Evolutionary conservation across 2,888 invertebrate genomes (phyloP), one percentile per base, ranked within the genome.

Genomic region (Athrips mouffetella): DNA sequence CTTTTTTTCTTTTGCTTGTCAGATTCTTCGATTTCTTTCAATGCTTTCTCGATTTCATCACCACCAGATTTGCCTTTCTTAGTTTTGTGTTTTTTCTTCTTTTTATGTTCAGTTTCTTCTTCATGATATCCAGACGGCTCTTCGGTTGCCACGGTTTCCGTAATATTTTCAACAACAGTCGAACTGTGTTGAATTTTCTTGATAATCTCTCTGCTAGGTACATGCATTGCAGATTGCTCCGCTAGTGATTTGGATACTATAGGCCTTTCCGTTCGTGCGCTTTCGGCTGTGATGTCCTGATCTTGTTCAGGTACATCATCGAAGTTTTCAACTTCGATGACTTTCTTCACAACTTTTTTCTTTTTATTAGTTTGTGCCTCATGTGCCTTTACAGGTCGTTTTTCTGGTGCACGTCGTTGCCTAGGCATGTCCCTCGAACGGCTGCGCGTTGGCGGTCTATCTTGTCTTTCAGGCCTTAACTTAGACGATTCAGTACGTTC

Each of bases 1-100:
- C 74, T 81, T 62, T 77, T 86, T 65, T 84, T 87, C 58, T 81
- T 85, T 51, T 63, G 65, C 54, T 71, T 80, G 39, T 78, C 73
- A 25, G 68, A 65, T 45, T 76, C 80, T 55, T 84, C 85, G 42
- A 88, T 86, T 67, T 88, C 88, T 68, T 84, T 87, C 0, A 88
- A 67, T 35, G 85, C 87, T 59, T 73, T 80, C 54, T 76, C 78
- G 53, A 88, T 88, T 57, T 88, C 87, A 55, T 88, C 86, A 57
- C 78, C 80, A 13, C 62, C 51, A 1, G 63, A 56, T 60, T 78
- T 84, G n/a, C 54, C 48, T 58, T 80, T 85, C 56, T 82, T 86
- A n/a, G 66, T 25, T 55, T 83, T 87, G 33, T 70, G 66, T 60
- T 85, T 86, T 72, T 82, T 85, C 63, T 84, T 85, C 61, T 78